Conservation (phyloP, 2,113 vertebrate species). For the Ptilonorhynchus violaceus region DNA sequence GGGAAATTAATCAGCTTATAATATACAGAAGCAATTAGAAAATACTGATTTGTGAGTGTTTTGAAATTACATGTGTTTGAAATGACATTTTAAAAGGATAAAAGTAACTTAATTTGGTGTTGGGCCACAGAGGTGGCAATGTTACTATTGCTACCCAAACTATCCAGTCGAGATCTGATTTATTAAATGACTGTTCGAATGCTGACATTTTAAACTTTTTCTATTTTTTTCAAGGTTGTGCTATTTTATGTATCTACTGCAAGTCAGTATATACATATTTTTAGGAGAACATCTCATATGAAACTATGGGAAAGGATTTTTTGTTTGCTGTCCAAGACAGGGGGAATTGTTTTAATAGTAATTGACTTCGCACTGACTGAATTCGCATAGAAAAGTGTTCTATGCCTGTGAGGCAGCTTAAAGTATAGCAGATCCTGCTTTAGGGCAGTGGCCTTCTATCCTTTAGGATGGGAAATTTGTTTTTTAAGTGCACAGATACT, state of each 20-base stretch:
- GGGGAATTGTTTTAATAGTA: slow-evolving; percentile 41
- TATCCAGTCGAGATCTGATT: slow-evolving; percentile 50
- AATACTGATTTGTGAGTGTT: slow-evolving; percentile 30
- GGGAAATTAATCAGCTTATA: slow-evolving; percentile 41
- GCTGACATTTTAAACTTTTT: slow-evolving; percentile 55
- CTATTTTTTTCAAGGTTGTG: slow-evolving; percentile 41
- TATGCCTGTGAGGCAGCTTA: background rate
- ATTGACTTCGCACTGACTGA: no score
- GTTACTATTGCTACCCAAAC: slow-evolving; percentile 46
- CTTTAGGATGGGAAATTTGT: slow-evolving; percentile 17
- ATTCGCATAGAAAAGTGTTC: background rate
- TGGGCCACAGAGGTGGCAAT: slow-evolving; percentile 28
- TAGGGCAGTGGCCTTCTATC: background rate
- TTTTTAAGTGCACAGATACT: slow-evolving; percentile 22
- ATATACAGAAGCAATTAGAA: slow-evolving; percentile 53
- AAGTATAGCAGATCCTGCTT: slow-evolving; percentile 1
- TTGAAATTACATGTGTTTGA: slow-evolving; percentile 49
- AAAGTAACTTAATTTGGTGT: slow-evolving; percentile 58
- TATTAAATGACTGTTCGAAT: slow-evolving; percentile 45
- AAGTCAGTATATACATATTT: slow-evolving; percentile 54
- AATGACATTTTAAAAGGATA: slow-evolving; percentile 59
- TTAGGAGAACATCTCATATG: slow-evolving; percentile 48
- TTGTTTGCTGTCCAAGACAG: slow-evolving; percentile 40
- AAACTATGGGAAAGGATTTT: slow-evolving; percentile 39
- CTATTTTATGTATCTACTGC: slow-evolving; percentile 42